Evolutionary conservation across 2,888 invertebrate species (phyloP).

Genomic region (Dusona sp.): DNA sequence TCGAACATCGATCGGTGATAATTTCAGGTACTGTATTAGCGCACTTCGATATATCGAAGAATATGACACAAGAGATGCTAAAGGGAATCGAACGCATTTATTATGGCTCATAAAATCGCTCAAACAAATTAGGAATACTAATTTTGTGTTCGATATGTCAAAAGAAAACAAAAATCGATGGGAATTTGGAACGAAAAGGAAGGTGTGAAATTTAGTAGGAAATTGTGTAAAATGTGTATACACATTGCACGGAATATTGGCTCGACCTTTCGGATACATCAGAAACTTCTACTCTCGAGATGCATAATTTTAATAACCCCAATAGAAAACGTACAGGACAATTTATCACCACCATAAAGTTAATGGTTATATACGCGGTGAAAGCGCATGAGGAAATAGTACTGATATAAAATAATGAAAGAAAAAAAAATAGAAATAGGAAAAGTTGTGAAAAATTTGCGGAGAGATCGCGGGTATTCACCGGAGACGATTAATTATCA

Average conservation of each 20-base stretch:
- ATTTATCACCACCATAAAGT: slow-evolving; percentile 63
- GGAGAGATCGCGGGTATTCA: slow-evolving; percentile 37
- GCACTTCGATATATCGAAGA: slow-evolving; percentile 44
- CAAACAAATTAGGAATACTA: neutral
- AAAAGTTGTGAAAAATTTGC: slow-evolving; percentile 8
- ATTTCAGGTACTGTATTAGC: slow-evolving; percentile 49
- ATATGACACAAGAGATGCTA: slow-evolving; percentile 4
- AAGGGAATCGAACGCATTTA: neutral
- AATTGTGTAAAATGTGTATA: slow-evolving; percentile 10
- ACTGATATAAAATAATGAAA: slow-evolving; percentile 13
- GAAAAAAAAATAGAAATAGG: slow-evolving; percentile 27
- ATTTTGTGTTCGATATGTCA: neutral
- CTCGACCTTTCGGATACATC: slow-evolving; percentile 40
- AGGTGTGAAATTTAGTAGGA: neutral
- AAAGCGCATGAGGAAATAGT: slow-evolving; percentile 47
- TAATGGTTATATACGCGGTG: slow-evolving; percentile 52
- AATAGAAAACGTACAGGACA: slow-evolving; percentile 47
- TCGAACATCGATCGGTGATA: slow-evolving; percentile 23
- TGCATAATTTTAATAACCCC: slow-evolving; percentile 60
- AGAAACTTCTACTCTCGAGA: slow-evolving; percentile 40
- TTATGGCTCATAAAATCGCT: neutral
- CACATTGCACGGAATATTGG: neutral
- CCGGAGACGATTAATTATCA: slow-evolving; percentile 24
- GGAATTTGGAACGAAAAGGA: neutral
- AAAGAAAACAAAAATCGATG: neutral